A percentile compares a stretch with the other conserved stretches of the same genome.
Conservation (phyloP, 2,888 invertebrate genomes). For the Erpobdella octoculata region DNA sequence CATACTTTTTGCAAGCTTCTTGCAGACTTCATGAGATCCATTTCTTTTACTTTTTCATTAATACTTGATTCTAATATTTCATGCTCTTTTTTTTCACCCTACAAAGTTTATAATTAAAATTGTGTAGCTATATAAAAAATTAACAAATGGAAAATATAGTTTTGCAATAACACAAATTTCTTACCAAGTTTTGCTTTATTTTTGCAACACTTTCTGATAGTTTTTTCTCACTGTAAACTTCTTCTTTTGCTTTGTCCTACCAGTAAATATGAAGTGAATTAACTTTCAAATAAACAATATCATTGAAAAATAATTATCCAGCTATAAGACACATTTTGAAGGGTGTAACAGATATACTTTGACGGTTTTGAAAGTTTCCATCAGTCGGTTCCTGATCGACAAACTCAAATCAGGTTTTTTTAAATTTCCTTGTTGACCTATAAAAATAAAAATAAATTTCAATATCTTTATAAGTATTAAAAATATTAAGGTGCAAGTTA, state of each 20-base stretch:
- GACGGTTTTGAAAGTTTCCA: constrained; percentile 8
- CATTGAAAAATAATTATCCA: too few species aligned
- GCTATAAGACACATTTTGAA: too few species aligned
- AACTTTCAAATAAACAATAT: too few species aligned
- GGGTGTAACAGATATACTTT: background rate
- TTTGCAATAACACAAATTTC: too few species aligned
- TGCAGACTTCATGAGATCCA: background rate
- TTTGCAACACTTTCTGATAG: background rate
- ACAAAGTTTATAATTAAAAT: background rate
- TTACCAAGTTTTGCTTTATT: background rate
- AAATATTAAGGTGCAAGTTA: too few species aligned
- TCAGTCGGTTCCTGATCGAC: background rate
- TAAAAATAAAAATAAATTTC: background rate
- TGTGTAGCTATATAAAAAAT: background rate
- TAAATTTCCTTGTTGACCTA: background rate
- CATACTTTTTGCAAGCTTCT: too few species aligned
- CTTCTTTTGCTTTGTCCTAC: background rate
- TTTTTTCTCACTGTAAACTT: background rate
- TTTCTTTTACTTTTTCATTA: background rate
- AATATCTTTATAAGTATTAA: background rate
- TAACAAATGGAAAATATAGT: background rate
- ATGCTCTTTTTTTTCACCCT: background rate
- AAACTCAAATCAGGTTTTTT: constrained; percentile 3
- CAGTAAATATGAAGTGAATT: background rate
- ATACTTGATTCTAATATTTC: constrained; percentile 7